These are phyloP conservation scores for Picathartes gymnocephalus DNA, from an alignment of 2,113 vertebrate species.

Conservation along the genomic window DNA sequence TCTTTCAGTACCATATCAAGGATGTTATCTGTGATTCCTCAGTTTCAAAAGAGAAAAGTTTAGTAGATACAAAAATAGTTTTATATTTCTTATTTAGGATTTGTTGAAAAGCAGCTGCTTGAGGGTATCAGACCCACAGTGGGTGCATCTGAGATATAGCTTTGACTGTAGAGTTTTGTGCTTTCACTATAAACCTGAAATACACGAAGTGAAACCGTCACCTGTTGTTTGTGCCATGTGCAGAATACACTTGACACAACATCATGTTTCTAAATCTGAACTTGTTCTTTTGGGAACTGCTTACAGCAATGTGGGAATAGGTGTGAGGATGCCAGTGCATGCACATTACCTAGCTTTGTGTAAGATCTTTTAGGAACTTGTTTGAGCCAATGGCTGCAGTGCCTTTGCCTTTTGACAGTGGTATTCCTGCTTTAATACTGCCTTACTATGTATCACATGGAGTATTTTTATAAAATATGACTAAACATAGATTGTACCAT, in stretches of 20 bases:
- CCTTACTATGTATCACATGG: background rate
- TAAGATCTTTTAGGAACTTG: background rate
- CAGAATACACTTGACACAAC: background rate
- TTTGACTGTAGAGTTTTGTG: background rate
- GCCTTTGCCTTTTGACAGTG: background rate
- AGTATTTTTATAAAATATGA: background rate
- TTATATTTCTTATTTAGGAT: background rate
- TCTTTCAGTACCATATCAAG: background rate
- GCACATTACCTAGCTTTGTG: accelerated
- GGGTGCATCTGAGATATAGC: background rate
- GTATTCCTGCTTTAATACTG: background rate
- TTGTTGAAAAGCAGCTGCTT: background rate
- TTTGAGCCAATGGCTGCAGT: background rate
- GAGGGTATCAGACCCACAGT: background rate
- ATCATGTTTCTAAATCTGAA: background rate
- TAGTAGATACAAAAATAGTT: background rate
- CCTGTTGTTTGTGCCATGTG: background rate
- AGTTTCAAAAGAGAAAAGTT: background rate
- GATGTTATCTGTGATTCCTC: background rate
- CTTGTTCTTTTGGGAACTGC: background rate
- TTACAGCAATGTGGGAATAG: background rate
- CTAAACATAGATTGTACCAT: background rate
- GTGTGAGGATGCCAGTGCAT: background rate
- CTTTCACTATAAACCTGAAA: background rate
- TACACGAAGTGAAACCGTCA: background rate